phyloP scores from a whole-genome alignment of 1,140 invertebrate species.

The Drosophila navojoa region DNA sequence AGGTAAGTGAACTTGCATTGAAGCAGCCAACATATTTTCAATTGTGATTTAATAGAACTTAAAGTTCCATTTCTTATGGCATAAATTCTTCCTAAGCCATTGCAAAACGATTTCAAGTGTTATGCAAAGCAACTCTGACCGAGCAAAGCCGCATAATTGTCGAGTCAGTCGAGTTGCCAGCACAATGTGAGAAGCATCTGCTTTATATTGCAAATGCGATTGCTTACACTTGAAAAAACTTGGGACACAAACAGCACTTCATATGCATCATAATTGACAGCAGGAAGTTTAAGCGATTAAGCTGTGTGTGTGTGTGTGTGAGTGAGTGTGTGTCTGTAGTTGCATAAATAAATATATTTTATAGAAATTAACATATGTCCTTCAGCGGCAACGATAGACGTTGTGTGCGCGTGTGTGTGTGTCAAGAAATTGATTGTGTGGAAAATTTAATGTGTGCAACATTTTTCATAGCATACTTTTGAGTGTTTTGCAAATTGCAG shows the following conservation, averaged over 20 bases:
- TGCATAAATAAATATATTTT: slow-evolving; percentile 66
- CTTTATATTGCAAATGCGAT: slow-evolving; percentile 15
- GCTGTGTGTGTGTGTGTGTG: slow-evolving; percentile 7
- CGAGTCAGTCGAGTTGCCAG: no score
- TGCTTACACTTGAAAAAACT: slow-evolving; percentile 36
- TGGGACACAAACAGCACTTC: slow-evolving; percentile 8
- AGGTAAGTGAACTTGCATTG: no score
- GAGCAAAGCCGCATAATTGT: background rate
- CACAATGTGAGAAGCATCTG: background rate
- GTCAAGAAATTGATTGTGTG: slow-evolving; percentile 73
- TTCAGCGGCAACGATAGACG: slow-evolving; percentile 2
- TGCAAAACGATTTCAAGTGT: background rate
- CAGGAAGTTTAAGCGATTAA: slow-evolving; percentile 66
- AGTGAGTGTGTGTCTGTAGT: slow-evolving; percentile 17
- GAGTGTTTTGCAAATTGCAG: slow-evolving; percentile 75
- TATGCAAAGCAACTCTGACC: background rate
- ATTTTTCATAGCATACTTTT: slow-evolving; percentile 78
- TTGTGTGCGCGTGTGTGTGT: background rate
- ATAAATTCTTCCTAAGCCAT: background rate
- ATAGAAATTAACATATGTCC: slow-evolving; percentile 62
- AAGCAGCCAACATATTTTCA: no score
- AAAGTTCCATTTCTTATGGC: no score
- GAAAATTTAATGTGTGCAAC: slow-evolving; percentile 70
- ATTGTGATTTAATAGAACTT: no score
- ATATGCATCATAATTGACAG: slow-evolving; percentile 32